phyloP scores from a whole-genome alignment of 1,140 invertebrate species.

The Drosophila pseudoananassae region DNA sequence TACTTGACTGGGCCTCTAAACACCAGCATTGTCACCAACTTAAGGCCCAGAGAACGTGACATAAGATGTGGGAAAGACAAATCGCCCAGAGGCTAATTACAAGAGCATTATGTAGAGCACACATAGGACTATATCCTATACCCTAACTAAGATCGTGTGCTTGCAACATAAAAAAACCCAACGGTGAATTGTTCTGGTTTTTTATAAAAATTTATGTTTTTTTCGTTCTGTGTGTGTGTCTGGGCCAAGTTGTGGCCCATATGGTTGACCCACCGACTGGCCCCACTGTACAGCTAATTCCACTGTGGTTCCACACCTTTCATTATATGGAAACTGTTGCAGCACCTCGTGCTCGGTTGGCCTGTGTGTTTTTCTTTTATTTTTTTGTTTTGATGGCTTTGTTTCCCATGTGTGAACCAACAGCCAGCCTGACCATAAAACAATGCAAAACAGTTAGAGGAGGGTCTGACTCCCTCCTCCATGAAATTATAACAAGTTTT shows the following conservation, averaged over 20 bases:
- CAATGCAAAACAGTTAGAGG: conserved; percentile 82
- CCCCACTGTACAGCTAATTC: conserved; percentile 41
- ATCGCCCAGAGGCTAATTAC: conserved; percentile 61
- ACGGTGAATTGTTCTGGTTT: conserved; percentile 41
- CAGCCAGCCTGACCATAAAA: conserved; percentile 70
- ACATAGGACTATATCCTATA: conserved; percentile 21
- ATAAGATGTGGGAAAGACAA: conserved; percentile 47
- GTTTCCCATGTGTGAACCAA: conserved; percentile 76
- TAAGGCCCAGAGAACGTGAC: conserved; percentile 28
- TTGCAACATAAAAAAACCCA: conserved; percentile 54
- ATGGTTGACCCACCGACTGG: conserved; percentile 39
- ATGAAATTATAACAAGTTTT: conserved; percentile 67
- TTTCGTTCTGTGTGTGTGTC: too few relatives aligned
- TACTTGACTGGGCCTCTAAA: conserved; percentile 34
- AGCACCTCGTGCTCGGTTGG: conserved; percentile 42
- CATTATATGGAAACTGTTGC: conserved; percentile 79
- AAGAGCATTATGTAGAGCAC: conserved; percentile 64
- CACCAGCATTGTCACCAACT: conserved; percentile 20
- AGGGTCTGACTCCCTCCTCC: too few relatives aligned
- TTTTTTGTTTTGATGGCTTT: conserved; percentile 43
- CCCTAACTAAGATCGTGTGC: conserved; percentile 17
- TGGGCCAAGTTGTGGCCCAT: conserved; percentile 38
- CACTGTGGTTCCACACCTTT: conserved; percentile 50
- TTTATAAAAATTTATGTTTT: too few relatives aligned
- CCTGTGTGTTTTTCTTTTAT: conserved; percentile 18